Evolutionary conservation across 2,888 invertebrate genomes (phyloP).

Genomic region (Archaeoteleia sp.): DNA sequence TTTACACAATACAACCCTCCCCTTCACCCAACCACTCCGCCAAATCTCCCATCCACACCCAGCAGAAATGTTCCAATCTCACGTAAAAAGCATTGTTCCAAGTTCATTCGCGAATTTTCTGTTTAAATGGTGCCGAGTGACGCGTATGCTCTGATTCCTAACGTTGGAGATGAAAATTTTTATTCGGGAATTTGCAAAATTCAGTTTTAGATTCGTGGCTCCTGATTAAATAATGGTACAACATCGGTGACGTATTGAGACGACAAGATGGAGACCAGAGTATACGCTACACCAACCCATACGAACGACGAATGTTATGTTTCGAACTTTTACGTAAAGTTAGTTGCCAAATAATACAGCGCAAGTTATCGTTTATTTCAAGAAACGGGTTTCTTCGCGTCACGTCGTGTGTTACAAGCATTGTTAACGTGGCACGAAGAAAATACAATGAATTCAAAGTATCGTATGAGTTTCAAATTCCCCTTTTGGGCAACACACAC

Average conservation of each 20-base stretch:
- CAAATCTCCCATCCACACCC: constrained; percentile 57
- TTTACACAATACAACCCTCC: constrained; percentile 74
- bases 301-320: constrained; percentile 66
- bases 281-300: constrained; percentile 44
- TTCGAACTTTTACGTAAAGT: constrained; percentile 71
- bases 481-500: constrained; percentile 75
- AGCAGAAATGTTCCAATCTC: constrained; percentile 65
- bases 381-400: constrained; percentile 55
- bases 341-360: constrained; percentile 71
- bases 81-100: constrained; percentile 72
- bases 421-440: constrained; percentile 42
- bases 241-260: too few species aligned
- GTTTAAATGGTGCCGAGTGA: constrained; percentile 38
- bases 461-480: constrained; percentile 74
- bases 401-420: constrained; percentile 35
- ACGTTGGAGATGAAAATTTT: too few species aligned
- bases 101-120: constrained; percentile 69
- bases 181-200: too few species aligned
- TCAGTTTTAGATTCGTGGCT: too few species aligned
- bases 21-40: constrained; percentile 54
- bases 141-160: constrained; percentile 17
- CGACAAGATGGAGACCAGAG: constrained; percentile 18
- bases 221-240: too few species aligned
- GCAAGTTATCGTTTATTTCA: constrained; percentile 71
- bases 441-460: constrained; percentile 62